Evolutionary conservation across 2,888 invertebrate genomes (phyloP).

Genomic region (Creontiades dilutus): DNA sequence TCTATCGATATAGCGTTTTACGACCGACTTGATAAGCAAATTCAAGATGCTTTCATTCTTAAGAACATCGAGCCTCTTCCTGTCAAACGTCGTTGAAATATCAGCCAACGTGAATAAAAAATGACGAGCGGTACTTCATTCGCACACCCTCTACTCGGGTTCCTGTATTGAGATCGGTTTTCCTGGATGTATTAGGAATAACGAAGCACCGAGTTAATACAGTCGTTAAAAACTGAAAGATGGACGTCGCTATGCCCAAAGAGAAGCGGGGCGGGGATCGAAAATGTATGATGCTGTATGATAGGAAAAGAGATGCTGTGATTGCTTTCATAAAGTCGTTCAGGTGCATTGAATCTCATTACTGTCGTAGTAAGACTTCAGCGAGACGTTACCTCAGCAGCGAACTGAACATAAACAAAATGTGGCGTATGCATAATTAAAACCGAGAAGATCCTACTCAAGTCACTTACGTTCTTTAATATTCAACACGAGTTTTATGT

Average conservation of each 20-base stretch:
- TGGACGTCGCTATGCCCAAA: too few species aligned
- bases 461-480: too few species aligned
- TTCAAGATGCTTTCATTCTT: too few species aligned
- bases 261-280: too few species aligned
- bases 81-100: not conserved
- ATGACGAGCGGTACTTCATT: not conserved
- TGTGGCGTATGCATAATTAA: too few species aligned
- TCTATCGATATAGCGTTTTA: too few species aligned
- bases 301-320: slow-evolving; percentile 25
- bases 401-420: slow-evolving; percentile 62
- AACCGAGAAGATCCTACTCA: too few species aligned
- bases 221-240: too few species aligned
- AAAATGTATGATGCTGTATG: too few species aligned
- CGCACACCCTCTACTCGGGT: not conserved
- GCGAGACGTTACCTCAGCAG: slow-evolving; percentile 12
- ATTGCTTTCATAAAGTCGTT: slow-evolving; percentile 45
- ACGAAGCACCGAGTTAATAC: too few species aligned
- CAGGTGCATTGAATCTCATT: slow-evolving; percentile 59
- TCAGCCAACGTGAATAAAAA: not conserved
- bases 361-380: slow-evolving; percentile 55
- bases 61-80: not conserved
- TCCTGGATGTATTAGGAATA: not conserved
- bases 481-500: too few species aligned
- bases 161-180: not conserved
- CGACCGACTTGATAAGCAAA: too few species aligned